Conservation (phyloP, 2,888 invertebrate species). For the Panorpa germanica region DNA sequence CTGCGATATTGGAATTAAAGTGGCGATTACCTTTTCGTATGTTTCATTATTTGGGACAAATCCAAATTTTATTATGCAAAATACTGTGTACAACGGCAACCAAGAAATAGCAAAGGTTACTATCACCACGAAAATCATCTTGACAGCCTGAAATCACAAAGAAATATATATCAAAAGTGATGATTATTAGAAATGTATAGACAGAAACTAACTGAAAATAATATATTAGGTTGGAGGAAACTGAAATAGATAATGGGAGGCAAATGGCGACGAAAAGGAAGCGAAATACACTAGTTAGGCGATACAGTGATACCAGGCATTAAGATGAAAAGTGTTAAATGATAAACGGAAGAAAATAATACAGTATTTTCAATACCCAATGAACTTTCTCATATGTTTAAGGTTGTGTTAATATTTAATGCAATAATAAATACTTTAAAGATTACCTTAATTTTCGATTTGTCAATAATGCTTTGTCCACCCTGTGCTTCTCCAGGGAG, state of each 20-base stretch:
- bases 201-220: too few relatives aligned
- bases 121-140: slow-evolving; percentile 33
- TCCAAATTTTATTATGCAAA: slow-evolving; percentile 21
- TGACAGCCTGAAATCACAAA: slow-evolving; percentile 17
- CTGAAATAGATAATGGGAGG: too few relatives aligned
- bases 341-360: too few relatives aligned
- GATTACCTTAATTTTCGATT: slow-evolving; percentile 15
- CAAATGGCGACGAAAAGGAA: too few relatives aligned
- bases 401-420: neutral
- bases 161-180: neutral
- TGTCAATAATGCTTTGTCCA: slow-evolving; percentile 14
- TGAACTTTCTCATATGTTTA: too few relatives aligned
- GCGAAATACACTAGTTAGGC: too few relatives aligned
- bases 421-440: neutral
- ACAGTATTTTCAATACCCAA: too few relatives aligned
- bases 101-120: slow-evolving; percentile 31
- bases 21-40: slow-evolving; percentile 2
- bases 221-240: too few relatives aligned
- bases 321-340: too few relatives aligned
- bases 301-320: too few relatives aligned
- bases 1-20: slow-evolving; percentile 26
- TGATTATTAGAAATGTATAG: too few relatives aligned
- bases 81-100: slow-evolving; percentile 31
- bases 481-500: slow-evolving; percentile 24
- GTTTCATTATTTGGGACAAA: slow-evolving; percentile 12